Base-by-base conservation (phyloP, 2,888 invertebrate species). In the Autographa pulchrina region DNA sequence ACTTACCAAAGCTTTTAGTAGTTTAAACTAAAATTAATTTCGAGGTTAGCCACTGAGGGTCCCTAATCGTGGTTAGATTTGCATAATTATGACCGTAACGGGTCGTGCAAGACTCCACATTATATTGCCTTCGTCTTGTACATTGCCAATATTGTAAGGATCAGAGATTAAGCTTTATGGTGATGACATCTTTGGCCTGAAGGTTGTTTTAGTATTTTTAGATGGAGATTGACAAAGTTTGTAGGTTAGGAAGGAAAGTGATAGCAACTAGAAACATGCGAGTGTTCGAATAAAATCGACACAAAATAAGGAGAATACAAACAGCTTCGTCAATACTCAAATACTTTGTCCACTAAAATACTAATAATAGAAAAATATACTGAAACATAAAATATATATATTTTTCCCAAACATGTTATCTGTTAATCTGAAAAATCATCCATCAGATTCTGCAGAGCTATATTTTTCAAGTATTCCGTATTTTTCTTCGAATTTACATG, bases 21-120 rank as follows among this genome's bases (percentile, higher is more conserved):
- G 75, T 75, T 78, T 67, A 72, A 74, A 80, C 71, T 78, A 48
- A 79, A 75, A 83, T 80, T 81, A 78, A 84, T 85, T 77, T 74
- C 68, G 78, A 70, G 70, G 74, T 73, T 66, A 18, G 52, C 52
- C 71, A 63, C 59, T 41, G 52, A 66, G 75, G 70, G 43, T 38
- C 63, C 63, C 70, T 78, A 75, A 82, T 74, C 60, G 65, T 59
- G 52, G 75, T 74, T 70, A 68, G 65, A 79, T 85, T 85, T 81
- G 75, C 79, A 84, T 80, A 77, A 83, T 83, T 72, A 77, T 73
- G 52, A 70, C 68, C 66, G 64, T 72, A 64, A 70, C 52, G 58
- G 65, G 35, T 35, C 70, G 81, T 78, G 69, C 25, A 58, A 65
- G 59, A 68, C 52, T 72, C 52, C 16, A 52, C 11, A 41, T 41